phyloP scores from a whole-genome alignment of 2,888 invertebrate species.

The Agrotis puta region DNA sequence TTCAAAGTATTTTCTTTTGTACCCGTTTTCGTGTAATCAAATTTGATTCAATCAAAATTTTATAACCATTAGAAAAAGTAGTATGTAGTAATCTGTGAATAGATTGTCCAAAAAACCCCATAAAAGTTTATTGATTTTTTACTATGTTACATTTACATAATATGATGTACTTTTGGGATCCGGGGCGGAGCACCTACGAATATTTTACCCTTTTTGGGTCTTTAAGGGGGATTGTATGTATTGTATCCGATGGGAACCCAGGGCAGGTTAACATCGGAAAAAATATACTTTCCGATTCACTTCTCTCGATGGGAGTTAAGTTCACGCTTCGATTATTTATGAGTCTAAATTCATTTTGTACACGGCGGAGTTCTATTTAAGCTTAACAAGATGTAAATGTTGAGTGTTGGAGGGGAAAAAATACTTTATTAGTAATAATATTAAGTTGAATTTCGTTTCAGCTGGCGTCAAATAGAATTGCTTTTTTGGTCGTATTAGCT shows the following conservation, averaged over 20 bases:
- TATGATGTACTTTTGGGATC: conserved; percentile 30
- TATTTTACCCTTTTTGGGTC: conserved; percentile 51
- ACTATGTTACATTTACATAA: conserved; percentile 40
- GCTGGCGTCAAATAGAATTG: too few relatives aligned
- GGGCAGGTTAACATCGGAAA: conserved; percentile 49
- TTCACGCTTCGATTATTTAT: conserved; percentile 45
- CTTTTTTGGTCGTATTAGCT: too few relatives aligned
- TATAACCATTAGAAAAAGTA: conserved; percentile 46
- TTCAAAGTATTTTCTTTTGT: conserved; percentile 58
- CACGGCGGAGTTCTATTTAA: conserved; percentile 11
- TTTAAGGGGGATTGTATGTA: conserved; percentile 51
- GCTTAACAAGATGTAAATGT: conserved; percentile 2
- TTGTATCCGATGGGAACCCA: too few relatives aligned
- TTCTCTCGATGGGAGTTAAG: conserved; percentile 30
- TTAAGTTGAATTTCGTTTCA: too few relatives aligned
- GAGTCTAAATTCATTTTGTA: conserved; percentile 23
- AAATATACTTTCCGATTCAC: conserved; percentile 45
- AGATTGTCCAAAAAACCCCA: conserved; percentile 23
- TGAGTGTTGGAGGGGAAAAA: conserved; percentile 19
- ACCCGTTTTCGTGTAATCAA: conserved; percentile 50
- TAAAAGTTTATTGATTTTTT: conserved; percentile 40
- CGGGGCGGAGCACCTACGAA: conserved; percentile 30
- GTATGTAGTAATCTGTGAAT: conserved; percentile 31
- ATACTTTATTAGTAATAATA: conserved; percentile 16
- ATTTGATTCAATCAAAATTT: conserved; percentile 55